Evolutionary conservation across 1,140 invertebrate species (phyloP).

Genomic region (Conus betulinus): DNA sequence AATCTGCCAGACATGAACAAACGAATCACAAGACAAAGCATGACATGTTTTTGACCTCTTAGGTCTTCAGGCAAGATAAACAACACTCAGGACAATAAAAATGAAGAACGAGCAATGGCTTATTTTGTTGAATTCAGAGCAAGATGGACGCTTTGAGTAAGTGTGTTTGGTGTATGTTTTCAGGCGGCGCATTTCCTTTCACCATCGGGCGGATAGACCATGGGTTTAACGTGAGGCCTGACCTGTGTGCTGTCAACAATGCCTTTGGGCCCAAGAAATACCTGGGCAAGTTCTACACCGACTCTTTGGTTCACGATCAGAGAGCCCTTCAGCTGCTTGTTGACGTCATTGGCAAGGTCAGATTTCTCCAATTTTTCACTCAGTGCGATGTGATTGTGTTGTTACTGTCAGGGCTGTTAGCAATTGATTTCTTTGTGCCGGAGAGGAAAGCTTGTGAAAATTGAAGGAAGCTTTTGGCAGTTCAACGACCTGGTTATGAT

Average conservation of each 20-base stretch:
- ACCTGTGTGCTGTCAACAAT: constrained; percentile 79
- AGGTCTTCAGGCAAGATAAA: too few relatives aligned
- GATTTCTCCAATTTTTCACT: not conserved
- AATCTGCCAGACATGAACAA: too few relatives aligned
- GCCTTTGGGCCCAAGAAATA: constrained; percentile 74
- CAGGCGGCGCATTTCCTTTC: constrained; percentile 79
- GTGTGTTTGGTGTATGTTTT: not conserved
- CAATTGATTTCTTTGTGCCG: too few relatives aligned
- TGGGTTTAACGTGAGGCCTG: constrained; percentile 79
- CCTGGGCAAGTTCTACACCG: constrained; percentile 79
- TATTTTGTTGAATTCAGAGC: too few relatives aligned
- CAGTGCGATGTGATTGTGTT: not conserved
- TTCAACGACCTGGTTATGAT: too few relatives aligned
- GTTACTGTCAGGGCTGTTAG: not conserved
- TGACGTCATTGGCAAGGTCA: constrained; percentile 79
- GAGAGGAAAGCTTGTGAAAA: too few relatives aligned
- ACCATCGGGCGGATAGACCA: constrained; percentile 79
- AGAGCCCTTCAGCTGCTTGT: constrained; percentile 77
- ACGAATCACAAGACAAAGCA: too few relatives aligned
- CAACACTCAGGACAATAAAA: too few relatives aligned
- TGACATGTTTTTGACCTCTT: too few relatives aligned
- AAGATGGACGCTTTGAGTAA: too few relatives aligned
- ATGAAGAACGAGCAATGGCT: too few relatives aligned
- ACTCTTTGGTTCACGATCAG: constrained; percentile 80
- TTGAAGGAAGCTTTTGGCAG: too few relatives aligned